Percentiles rank a stretch among this genome's conserved stretches.
These are phyloP conservation scores for Stegodyphus mimosarum DNA, from an alignment of 1,140 invertebrate genomes.

Conservation along the genomic window DNA sequence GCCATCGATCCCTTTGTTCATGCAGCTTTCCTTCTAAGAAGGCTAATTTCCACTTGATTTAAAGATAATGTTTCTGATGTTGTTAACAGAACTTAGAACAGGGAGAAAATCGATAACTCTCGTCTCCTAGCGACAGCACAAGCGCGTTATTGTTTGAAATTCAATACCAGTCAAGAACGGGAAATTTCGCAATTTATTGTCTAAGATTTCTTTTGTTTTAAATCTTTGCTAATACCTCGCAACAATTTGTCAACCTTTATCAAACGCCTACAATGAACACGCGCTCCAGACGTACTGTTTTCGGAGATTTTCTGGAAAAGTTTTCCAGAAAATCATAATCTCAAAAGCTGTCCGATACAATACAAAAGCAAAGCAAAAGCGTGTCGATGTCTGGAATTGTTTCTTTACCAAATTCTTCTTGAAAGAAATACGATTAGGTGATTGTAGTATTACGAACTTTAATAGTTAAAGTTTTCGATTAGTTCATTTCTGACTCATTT, in stretches of 20 bases:
- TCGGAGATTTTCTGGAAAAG: too few species aligned
- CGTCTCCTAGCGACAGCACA: slow-evolving; percentile 53
- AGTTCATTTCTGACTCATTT: too few species aligned
- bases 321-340: too few species aligned
- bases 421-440: too few species aligned
- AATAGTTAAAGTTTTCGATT: too few species aligned
- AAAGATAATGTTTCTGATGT: slow-evolving; percentile 50
- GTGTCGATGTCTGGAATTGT: too few species aligned
- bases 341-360: too few species aligned
- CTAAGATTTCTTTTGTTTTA: slow-evolving; percentile 32
- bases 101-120: slow-evolving; percentile 21
- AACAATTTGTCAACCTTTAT: slow-evolving; percentile 38
- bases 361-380: too few species aligned
- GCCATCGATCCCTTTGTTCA: neutral
- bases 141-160: slow-evolving; percentile 46
- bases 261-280: neutral
- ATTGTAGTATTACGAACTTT: too few species aligned
- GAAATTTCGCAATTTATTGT: slow-evolving; percentile 32
- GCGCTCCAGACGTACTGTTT: neutral
- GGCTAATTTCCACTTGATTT: slow-evolving; percentile 51
- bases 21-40: slow-evolving; percentile 9
- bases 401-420: too few species aligned
- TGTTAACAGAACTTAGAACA: slow-evolving; percentile 42
- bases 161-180: slow-evolving; percentile 16
- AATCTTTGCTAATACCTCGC: slow-evolving; percentile 1